Evolutionary conservation across 2,113 vertebrate species (phyloP), one percentile per base, ranked within the genome.

Genomic region (Aspiorhynchus laticeps): DNA sequence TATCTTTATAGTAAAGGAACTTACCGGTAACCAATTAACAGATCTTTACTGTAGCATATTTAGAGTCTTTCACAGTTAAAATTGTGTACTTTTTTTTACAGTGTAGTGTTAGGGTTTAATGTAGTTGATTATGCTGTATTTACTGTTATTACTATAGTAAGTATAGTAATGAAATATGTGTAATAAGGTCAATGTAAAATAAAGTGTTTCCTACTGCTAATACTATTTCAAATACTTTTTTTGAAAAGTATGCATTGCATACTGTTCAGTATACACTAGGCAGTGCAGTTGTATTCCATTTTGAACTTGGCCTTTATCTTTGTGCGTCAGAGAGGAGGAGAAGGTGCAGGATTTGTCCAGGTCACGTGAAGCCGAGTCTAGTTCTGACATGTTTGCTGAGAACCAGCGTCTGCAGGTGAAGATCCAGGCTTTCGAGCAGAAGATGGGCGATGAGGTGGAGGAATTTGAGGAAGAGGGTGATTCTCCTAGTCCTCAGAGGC

Each of bases 381-480:
- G 79, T 0, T 82, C 84, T 82, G 75, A 38, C 75, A 89, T 89
- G 75, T 92, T 71, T 0, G 91, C 89, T 24, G 93, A 95, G 0
- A 93, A 94, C 19, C 94, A 95, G 91, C 95, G 91, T 10, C 94
- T 97, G 14, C 95, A 96, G 90, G 93, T 95, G 86, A 96, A 97
- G 92, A 94, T 95, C 90, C 95, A 96, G 90, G 95, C 94, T 65
- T 96, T 96, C 80, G 95, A 96, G 88, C 94, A 97, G 89, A 96
- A 96, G 92, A 92, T 95, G 86, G 94, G 87, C 0, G 88, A 89
- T 0, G 94, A 93, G 1, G 93, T 1, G 80, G 93, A 92, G 80
- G 96, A 95, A 93, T 92, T 91, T 84, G 93, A 87, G 1, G 85
- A 36, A 0, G 94, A 94, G 46, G 93, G 12, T 77, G 94, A 86